Conservation (phyloP, 2,797 vertebrate genomes). For the Nannoperca obscura region DNA sequence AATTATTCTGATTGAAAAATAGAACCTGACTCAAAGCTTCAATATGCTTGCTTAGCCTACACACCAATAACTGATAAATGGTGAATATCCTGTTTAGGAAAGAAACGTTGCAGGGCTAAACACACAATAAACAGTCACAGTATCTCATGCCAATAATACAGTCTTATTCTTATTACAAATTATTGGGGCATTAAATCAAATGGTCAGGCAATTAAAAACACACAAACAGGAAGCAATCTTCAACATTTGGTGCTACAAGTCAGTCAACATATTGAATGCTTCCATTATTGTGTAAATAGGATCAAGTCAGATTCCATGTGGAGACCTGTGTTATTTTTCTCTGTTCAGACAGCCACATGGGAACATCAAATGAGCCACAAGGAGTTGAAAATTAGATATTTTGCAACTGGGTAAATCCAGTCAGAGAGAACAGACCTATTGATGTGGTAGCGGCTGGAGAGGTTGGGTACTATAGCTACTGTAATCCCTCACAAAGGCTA, state of each 20-base stretch:
- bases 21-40: background rate
- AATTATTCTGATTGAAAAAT: background rate
- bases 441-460: constrained; percentile 63
- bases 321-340: constrained; percentile 48
- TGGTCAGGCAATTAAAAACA: constrained; percentile 8
- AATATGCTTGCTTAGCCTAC: background rate
- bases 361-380: constrained; percentile 69
- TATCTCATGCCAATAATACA: background rate
- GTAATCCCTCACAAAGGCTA: constrained; percentile 39
- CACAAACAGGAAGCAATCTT: background rate
- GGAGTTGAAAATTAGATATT: constrained; percentile 62
- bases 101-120: background rate
- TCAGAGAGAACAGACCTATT: constrained; percentile 43
- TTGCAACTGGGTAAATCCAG: constrained; percentile 57
- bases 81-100: background rate
- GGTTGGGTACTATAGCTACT: constrained; percentile 32
- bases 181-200: constrained; percentile 4
- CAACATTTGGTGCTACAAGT: constrained; percentile 15
- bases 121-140: background rate
- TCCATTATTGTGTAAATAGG: constrained; percentile 31
- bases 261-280: constrained; percentile 17
- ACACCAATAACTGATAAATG: constrained; percentile 10
- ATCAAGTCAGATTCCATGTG: constrained; percentile 29
- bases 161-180: too few species aligned
- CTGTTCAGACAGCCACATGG: constrained; percentile 27